These are phyloP conservation scores for Volucella inflata DNA, from an alignment of 2,888 invertebrate genomes.

Conservation along the genomic window DNA sequence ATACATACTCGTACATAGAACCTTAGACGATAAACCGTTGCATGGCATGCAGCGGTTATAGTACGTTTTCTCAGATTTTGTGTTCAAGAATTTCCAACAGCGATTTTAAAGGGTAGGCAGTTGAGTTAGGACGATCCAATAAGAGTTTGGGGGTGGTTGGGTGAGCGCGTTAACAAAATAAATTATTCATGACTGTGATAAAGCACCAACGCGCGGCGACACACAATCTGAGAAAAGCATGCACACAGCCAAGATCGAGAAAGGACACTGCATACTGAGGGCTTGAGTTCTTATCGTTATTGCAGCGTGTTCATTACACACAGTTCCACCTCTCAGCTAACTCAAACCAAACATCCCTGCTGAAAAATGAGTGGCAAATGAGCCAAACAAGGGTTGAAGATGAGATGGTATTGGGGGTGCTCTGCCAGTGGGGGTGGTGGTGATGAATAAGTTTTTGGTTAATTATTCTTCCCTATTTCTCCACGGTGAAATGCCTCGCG, in stretches of 20 bases:
- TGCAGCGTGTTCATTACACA: conserved; percentile 59
- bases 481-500: background rate
- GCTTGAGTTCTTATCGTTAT: conserved; percentile 56
- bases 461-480: conserved; percentile 60
- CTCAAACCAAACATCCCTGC: background rate
- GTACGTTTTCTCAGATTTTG: conserved; percentile 12
- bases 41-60: conserved; percentile 70
- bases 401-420: background rate
- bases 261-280: conserved; percentile 43
- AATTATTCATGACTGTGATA: conserved; percentile 76
- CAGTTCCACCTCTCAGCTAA: background rate
- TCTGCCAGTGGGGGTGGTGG: conserved; percentile 27
- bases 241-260: conserved; percentile 32
- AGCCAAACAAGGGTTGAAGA: conserved; percentile 25
- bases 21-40: conserved; percentile 60
- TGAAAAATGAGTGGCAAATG: conserved; percentile 52
- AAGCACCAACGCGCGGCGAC: conserved; percentile 65
- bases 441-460: conserved; percentile 73
- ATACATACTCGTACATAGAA: conserved; percentile 49
- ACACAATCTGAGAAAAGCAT: conserved; percentile 69
- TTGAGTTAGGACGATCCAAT: background rate
- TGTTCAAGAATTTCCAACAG: conserved; percentile 5
- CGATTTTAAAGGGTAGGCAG: background rate
- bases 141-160: background rate
- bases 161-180: conserved; percentile 58